Evolutionary conservation across 2,113 vertebrate species (phyloP), one percentile per base, ranked within the genome.

Genomic region (Dendrocopos noguchii): DNA sequence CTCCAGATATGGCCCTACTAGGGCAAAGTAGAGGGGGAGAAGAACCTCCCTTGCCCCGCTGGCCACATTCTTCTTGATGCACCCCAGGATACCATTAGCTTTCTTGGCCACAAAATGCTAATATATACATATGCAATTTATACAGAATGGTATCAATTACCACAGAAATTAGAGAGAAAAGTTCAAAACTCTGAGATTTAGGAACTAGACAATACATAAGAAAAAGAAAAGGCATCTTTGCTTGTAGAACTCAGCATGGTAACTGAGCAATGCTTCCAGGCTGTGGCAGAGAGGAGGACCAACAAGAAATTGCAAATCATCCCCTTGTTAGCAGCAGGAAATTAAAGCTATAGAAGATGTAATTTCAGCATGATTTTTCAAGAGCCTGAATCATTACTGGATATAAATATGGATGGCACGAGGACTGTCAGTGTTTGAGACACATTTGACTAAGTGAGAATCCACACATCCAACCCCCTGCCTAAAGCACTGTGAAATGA

Each of bases 331-430:
- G 80, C 77, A 75, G 25, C 4, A 34, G 90, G 86, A 94, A 95
- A 95, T 94, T 90, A 88, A 86, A 84, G 88, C 92, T 7, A 39
- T 1, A 59, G 87, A 95, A 92, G 77, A 56, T 87, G 59, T 90
- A 92, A 95, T 93, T 95, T 91, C 59, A 42, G 56, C 74, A 72
- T 42, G 77, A 88, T 87, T 95, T 96, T 89, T 94, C 84, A 89
- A 96, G 91, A 80, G 94, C 60, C 82, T 80, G 95, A 92, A 25
- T 96, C 91, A 84, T 84, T 94, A 92, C 47, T 15, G 52, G 76
- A 20, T 78, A 77, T 78, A 95, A 93, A 94, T 92, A 80, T 44
- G 82, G 92, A 85, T 63, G 52, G 92, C 46, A 79, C 5, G 14
- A 65, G 70, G 44, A 39, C 59, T 78, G 83, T 3, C 83, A 78